Evolutionary conservation across 2,888 invertebrate genomes (phyloP), one percentile per base, ranked within the genome.

Genomic region (Lagria hirta): DNA sequence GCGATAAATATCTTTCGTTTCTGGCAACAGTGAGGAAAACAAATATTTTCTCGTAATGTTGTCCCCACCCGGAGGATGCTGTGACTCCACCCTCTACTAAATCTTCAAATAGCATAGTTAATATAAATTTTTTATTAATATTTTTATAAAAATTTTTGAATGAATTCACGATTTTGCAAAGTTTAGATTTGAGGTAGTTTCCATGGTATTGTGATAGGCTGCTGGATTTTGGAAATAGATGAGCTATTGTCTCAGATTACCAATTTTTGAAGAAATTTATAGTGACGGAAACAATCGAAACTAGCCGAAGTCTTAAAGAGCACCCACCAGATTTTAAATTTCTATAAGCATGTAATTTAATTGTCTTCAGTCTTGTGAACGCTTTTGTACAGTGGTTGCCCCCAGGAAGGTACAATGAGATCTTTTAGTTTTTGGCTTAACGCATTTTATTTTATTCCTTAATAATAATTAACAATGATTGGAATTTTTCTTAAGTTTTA

Each of bases 241-340:
- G 12, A 4, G 10, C 41, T 11, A 40, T 43, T 48, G 49, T 54
- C 54, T 54, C 53, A 43, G 32, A 48, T 54, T 54, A 45, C 51
- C 40, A 49, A 49, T 54, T 58, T 56, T 57, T 58, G 48, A 58
- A 51, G 37, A 55, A 57, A 58, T 54, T 56, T 55, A 50, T 54
- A 54, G 38, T 22, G 30, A 49, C 69, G 68, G 60, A 54, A 53
- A 58, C 57, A 56, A 64, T 62, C 69, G 69, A 60, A 62, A 53
- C 48, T 47, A 50, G 49, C 63, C 69, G 69, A 69, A 51, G 52
- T 57, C 62, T 61, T 62, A 61, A 55, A 57, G 58, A 58, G 58
- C 64, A 65, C 64, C 64, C 64, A 65, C 64, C 58, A 61, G 51
- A 55, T 65, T 66, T 58, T 42, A 62, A 65, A 64, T 54, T 58